Evolutionary conservation across 2,888 invertebrate species (phyloP).

Genomic region (Drosophila helvetica): DNA sequence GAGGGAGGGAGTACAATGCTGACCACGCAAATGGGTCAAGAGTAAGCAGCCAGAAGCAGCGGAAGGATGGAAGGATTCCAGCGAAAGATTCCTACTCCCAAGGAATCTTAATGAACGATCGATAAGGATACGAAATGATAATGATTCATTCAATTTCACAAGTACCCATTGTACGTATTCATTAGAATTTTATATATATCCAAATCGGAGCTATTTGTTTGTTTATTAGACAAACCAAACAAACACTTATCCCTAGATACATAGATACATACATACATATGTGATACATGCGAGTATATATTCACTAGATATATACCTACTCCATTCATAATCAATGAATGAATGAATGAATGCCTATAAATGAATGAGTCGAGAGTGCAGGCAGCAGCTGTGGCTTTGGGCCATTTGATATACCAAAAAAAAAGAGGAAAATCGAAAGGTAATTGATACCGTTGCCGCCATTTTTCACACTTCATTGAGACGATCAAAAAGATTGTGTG

Average conservation of each 20-base stretch:
- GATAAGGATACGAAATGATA: neutral
- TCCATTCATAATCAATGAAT: too few relatives aligned
- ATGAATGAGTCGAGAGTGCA: neutral
- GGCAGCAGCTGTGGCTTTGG: neutral
- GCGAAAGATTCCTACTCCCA: neutral
- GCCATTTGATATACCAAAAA: neutral
- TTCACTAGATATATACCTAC: too few relatives aligned
- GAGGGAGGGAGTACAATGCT: conserved; percentile 21
- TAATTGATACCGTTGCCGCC: neutral
- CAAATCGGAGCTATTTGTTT: too few relatives aligned
- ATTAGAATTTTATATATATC: too few relatives aligned
- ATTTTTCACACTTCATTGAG: neutral
- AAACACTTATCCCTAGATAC: too few relatives aligned
- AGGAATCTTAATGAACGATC: neutral
- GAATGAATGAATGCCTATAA: neutral
- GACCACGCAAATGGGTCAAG: conserved; percentile 58
- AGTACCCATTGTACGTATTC: too few relatives aligned
- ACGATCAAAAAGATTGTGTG: conserved; percentile 32
- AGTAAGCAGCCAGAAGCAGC: neutral
- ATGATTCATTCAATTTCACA: neutral
- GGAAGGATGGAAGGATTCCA: neutral
- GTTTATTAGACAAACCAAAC: too few relatives aligned
- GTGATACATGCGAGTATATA: too few relatives aligned
- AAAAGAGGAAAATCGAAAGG: neutral
- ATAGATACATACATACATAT: too few relatives aligned